Evolutionary conservation across 1,140 invertebrate species (phyloP).

Genomic region (Spodoptera litura): DNA sequence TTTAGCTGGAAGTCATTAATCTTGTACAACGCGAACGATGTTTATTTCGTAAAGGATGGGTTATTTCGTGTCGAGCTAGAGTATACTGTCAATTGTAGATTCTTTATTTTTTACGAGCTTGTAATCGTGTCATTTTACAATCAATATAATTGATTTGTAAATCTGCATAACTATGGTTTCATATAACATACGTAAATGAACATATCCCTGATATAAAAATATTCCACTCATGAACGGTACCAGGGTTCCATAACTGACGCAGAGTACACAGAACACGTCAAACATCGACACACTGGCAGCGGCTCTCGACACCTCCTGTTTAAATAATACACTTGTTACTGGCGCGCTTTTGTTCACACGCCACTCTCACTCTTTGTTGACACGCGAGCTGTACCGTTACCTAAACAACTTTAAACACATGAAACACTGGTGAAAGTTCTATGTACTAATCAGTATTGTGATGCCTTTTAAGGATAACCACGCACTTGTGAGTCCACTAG

Average conservation of each 20-base stretch:
- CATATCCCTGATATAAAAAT: not conserved
- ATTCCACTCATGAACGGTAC: not conserved
- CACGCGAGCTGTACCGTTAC: not conserved
- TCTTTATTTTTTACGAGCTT: too few relatives aligned
- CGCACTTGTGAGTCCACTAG: too few relatives aligned
- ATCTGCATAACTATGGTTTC: too few relatives aligned
- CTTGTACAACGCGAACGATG: not conserved
- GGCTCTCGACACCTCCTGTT: conserved; percentile 29
- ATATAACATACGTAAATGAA: not conserved
- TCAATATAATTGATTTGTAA: too few relatives aligned
- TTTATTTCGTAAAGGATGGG: not conserved
- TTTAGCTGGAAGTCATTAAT: conserved; percentile 7
- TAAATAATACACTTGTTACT: conserved; percentile 25
- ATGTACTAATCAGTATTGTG: too few relatives aligned
- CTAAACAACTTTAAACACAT: not conserved
- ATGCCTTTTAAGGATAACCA: too few relatives aligned
- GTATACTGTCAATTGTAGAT: not conserved
- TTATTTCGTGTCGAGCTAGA: not conserved
- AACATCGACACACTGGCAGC: conserved; percentile 20
- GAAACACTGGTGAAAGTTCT: too few relatives aligned
- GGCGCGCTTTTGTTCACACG: conserved; percentile 32
- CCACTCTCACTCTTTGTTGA: conserved; percentile 15
- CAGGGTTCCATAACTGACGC: not conserved
- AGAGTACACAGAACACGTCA: not conserved
- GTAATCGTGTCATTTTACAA: not conserved